Base-by-base conservation (phyloP, 2,888 invertebrate species). In the Cheilosia impressa region DNA sequence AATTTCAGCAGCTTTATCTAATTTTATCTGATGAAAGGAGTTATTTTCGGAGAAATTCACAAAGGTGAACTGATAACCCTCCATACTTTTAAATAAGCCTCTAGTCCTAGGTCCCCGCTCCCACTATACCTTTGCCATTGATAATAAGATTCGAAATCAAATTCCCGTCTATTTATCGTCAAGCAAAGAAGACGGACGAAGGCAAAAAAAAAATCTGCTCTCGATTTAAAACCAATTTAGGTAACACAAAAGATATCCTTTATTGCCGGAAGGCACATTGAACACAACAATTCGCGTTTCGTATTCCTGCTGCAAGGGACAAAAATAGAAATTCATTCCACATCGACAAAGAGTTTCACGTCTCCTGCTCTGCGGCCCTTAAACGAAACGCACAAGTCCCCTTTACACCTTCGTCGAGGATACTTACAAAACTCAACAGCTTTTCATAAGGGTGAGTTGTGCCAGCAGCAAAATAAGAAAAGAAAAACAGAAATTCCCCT, bases 211-310 rank as follows among this genome's bases (percentile, higher is more conserved):
- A 83, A 84, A 66, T 60, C 71, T 75, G 65, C 76, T 80, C 75
- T 55, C 84, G 80, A 80, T 80, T 84, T 80, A 76, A 84, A 84
- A 84, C 71, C 80, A 84, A 84, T 84, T 84, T 84, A 80, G 71
- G 80, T 80, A 75, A 84, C 80, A 84, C 73, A 84, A 84, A 84
- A 80, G 75, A 84, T 80, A 80, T 84, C 84, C 84, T 80, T 84
- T 84, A 84, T 84, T 80, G 80, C 84, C 71, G 80, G 75, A 71
- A 84, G 80, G 75, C 75, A 84, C 80, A 80, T 80, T 80, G 80
- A 80, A 71, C 80, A 80, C 55, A 75, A 84, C 75, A 84, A 80
- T 76, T 76, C 84, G 65, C 75, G 69, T 80, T 80, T 84, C 75
- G 75, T 80, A 80, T 80, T 58, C 69, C 24, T 75, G 80, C 75